These are phyloP conservation scores for Onychomys leucogaster DNA, from an alignment of 2,797 vertebrate genomes.

Conservation along the genomic window DNA sequence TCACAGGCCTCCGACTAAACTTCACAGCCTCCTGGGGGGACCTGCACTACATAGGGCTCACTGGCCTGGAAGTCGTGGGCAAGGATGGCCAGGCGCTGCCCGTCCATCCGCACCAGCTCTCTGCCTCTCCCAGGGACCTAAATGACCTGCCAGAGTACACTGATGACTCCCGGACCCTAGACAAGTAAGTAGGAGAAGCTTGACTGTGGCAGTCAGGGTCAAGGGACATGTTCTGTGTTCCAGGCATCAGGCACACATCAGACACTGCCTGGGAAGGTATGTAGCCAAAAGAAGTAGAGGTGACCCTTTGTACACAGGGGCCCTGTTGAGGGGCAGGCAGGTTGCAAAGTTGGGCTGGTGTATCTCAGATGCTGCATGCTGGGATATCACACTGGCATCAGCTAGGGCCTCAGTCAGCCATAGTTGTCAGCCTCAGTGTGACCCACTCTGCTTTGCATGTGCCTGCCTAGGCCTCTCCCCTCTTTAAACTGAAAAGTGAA, in stretches of 20 bases:
- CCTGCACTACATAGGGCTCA: slow-evolving; percentile 94
- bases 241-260: neutral
- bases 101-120: slow-evolving; percentile 90
- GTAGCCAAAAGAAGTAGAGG: neutral
- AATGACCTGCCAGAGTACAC: slow-evolving; percentile 93
- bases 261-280: neutral
- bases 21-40: slow-evolving; percentile 96
- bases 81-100: slow-evolving; percentile 92
- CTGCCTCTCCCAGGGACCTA: slow-evolving; percentile 93
- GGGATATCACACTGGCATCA: neutral
- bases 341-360: neutral
- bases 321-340: neutral
- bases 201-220: neutral
- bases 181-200: slow-evolving; percentile 91
- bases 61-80: slow-evolving; percentile 95
- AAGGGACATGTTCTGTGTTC: neutral
- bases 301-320: neutral
- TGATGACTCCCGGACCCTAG: slow-evolving; percentile 93
- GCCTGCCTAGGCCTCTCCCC: neutral
- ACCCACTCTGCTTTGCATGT: rapidly evolving
- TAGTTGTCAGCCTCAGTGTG: neutral
- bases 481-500: neutral
- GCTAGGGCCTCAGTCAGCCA: neutral
- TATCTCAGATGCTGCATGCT: neutral
- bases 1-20: slow-evolving; percentile 92